A percentile compares a stretch with the other conserved stretches of the same genome.
Conservation (phyloP, 2,888 invertebrate species). For the Epirrhoe alternata region DNA sequence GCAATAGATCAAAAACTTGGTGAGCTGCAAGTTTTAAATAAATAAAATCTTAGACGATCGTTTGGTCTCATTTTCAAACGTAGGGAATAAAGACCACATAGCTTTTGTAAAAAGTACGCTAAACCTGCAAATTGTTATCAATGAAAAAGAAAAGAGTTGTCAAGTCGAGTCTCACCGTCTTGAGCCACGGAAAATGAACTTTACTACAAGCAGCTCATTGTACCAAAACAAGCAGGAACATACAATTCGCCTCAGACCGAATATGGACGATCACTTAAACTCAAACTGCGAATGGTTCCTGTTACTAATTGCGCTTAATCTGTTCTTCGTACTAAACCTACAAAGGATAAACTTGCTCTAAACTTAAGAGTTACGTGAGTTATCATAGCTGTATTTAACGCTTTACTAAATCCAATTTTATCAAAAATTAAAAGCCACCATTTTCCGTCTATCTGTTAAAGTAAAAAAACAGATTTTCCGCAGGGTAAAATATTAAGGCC, state of each 20-base stretch:
- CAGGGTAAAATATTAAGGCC: slow-evolving; percentile 32
- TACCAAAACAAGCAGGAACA: slow-evolving; percentile 53
- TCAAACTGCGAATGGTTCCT: slow-evolving; percentile 59
- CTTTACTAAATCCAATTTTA: slow-evolving; percentile 25
- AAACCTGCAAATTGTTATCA: slow-evolving; percentile 48
- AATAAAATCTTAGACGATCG: too few relatives aligned
- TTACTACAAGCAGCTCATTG: slow-evolving; percentile 49
- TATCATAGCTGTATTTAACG: slow-evolving; percentile 31
- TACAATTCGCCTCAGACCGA: slow-evolving; percentile 59
- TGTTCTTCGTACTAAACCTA: slow-evolving; percentile 43
- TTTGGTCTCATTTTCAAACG: too few relatives aligned
- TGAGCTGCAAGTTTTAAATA: too few relatives aligned
- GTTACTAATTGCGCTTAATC: slow-evolving; percentile 66
- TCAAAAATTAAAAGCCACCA: slow-evolving; percentile 31
- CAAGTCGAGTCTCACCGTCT: slow-evolving; percentile 53
- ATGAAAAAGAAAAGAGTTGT: slow-evolving; percentile 53
- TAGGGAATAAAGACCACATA: not conserved
- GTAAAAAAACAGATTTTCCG: slow-evolving; percentile 27
- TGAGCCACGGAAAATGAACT: slow-evolving; percentile 51
- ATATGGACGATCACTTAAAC: slow-evolving; percentile 57
- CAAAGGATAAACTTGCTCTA: slow-evolving; percentile 46
- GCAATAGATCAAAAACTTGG: too few relatives aligned
- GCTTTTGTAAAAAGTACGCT: slow-evolving; percentile 19
- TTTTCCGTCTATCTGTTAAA: slow-evolving; percentile 11
- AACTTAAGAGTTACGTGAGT: slow-evolving; percentile 39